Percentiles rank a stretch among this genome's conserved stretches.
phyloP scores from a whole-genome alignment of 2,888 invertebrate genomes.

The Lepidocyrtoides sp. region DNA sequence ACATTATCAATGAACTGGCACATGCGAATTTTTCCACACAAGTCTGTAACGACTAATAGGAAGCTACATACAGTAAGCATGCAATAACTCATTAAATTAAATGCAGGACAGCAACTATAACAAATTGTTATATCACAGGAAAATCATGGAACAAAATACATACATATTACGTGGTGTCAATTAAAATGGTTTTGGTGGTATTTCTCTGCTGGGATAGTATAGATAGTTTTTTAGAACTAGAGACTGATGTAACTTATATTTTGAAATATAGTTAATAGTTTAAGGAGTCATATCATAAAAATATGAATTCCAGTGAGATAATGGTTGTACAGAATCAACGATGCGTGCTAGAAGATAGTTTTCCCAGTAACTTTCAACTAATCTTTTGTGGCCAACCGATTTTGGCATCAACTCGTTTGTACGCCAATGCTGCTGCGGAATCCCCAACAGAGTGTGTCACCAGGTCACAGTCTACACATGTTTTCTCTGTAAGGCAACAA shows the following conservation, averaged over 20 bases:
- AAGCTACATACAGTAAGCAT: neutral
- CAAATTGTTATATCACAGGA: constrained; percentile 67
- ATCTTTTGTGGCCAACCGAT: constrained; percentile 94
- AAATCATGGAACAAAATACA: constrained; percentile 73
- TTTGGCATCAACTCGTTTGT: constrained; percentile 98
- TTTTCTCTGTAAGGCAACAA: constrained; percentile 91
- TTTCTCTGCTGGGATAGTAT: too few relatives aligned
- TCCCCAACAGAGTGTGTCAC: constrained; percentile 86
- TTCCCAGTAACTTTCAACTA: constrained; percentile 75
- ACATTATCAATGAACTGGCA: neutral
- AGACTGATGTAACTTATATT: too few relatives aligned
- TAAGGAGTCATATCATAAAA: constrained; percentile 1
- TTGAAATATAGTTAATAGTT: too few relatives aligned
- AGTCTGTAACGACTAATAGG: neutral
- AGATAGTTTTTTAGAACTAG: constrained; percentile 2
- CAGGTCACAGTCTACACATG: constrained; percentile 93
- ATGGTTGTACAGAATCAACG: constrained; percentile 10
- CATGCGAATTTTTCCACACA: neutral
- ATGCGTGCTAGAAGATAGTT: constrained; percentile 3
- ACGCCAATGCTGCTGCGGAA: constrained; percentile 90
- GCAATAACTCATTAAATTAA: constrained; percentile 31
- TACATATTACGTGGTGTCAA: constrained; percentile 60
- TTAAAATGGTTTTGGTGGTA: too few relatives aligned
- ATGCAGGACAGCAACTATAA: constrained; percentile 28
- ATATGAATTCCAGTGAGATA: constrained; percentile 8